These are phyloP conservation scores for Rotaria socialis DNA, from an alignment of 2,888 invertebrate genomes.

Conservation along the genomic window DNA sequence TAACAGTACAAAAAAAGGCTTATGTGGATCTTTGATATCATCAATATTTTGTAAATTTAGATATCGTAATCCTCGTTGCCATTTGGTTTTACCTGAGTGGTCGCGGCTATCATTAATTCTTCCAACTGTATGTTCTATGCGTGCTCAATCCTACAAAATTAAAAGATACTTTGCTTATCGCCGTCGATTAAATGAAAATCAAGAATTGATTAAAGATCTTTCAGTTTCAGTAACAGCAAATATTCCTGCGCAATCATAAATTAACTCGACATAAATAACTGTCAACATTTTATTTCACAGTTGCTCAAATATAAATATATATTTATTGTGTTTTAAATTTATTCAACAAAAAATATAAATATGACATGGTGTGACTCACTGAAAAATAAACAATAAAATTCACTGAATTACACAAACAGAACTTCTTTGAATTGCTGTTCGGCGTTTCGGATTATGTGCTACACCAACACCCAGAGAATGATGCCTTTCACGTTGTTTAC, in stretches of 20 bases:
- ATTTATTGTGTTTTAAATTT: background rate
- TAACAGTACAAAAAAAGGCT: background rate
- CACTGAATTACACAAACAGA: background rate
- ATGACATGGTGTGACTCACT: background rate
- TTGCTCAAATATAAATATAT: background rate
- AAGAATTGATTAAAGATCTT: background rate
- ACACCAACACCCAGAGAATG: background rate
- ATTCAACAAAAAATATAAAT: background rate
- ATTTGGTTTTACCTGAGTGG: conserved; percentile 31
- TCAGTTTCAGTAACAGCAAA: background rate
- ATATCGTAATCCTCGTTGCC: conserved; percentile 29
- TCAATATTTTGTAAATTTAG: background rate
- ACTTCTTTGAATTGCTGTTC: background rate
- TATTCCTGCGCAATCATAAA: background rate
- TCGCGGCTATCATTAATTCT: conserved; percentile 24
- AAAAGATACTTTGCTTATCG: conserved; percentile 35
- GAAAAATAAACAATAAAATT: background rate
- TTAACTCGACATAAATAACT: too few species aligned
- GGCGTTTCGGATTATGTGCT: background rate
- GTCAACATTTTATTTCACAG: too few species aligned
- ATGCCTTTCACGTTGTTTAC: conserved; percentile 25
- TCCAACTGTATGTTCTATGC: conserved; percentile 16
- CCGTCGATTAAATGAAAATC: conserved; percentile 15
- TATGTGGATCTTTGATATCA: background rate
- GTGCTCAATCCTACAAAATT: background rate